Base-by-base conservation (phyloP, 1,140 invertebrate genomes). In the Nymphalis io region DNA sequence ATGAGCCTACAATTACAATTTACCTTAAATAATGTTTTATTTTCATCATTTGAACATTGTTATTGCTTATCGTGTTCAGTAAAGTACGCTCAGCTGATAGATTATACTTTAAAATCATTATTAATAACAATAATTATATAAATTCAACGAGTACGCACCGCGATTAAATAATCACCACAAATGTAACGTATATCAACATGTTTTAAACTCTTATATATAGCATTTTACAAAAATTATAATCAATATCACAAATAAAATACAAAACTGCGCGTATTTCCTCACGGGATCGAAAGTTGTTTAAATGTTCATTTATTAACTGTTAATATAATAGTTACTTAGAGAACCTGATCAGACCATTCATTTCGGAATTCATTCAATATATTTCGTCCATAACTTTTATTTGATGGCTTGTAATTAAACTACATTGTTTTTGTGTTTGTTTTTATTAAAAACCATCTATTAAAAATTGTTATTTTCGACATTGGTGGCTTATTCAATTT, bases 191-290 rank as follows among this genome's bases (percentile, higher is more conserved):
- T 81, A 82, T 82, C 76, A 88, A 88, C 85, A 83, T 79, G 74
- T 81, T 84, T 89, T 87, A 90, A 85, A 90, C 83, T 88, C 88
- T 90, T 85, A 84, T 63, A 59, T 73, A 70, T 68, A 61, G 65
- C 64, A 78, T 79, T 72, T 83, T 79, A 83, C 80, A 86, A 82
- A 88, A 88, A 88, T 88, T 85, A 87, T 83, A 79, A 81, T 85
- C 81, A 86, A 87, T 89, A 88, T 89, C 87, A 88, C 87, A 88
- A 89, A 89, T 81, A 79, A 80, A 86, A 85, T 83, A 88, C 78
- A 81, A 74, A 80, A 79, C 67, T 79, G 64, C 64, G 70, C 71
- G 62, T 27, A 12, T 53, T 21, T 21, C 8, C 20, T 53, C 55
- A 60, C 42, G 44, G 21, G 48, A 21, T 55, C 46, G 27, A 42